Evolutionary conservation across 2,888 invertebrate genomes (phyloP).

Genomic region (Ophion obscuratus): DNA sequence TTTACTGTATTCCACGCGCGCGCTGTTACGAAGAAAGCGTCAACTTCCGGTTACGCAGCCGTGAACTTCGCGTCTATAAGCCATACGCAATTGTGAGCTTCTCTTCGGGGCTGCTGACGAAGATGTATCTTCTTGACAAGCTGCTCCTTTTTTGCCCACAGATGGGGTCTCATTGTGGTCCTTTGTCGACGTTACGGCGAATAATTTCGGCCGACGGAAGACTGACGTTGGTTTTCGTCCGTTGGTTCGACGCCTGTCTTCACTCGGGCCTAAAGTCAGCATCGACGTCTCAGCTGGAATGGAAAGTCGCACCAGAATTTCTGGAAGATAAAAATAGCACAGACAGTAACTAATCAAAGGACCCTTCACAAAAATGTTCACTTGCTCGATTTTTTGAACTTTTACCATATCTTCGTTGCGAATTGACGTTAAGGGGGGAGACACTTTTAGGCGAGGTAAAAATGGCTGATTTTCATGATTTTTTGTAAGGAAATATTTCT

Average conservation of each 20-base stretch:
- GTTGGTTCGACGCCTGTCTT: not conserved
- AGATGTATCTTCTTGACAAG: no score
- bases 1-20: not conserved
- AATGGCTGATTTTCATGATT: no score
- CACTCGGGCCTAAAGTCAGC: not conserved
- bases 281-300: not conserved
- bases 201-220: no score
- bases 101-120: no score
- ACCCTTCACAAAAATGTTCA: no score
- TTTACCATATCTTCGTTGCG: no score
- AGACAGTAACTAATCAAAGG: not conserved
- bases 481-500: no score
- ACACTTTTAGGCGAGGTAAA: no score
- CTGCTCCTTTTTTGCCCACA: no score
- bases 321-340: not conserved
- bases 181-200: not conserved
- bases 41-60: not conserved
- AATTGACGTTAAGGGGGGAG: no score
- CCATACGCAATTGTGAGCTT: not conserved
- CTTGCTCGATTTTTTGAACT: no score
- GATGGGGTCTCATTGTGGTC: no score
- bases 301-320: not conserved
- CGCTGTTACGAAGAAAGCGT: not conserved
- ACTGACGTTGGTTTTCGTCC: not conserved
- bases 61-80: not conserved